Conservation (phyloP, 2,113 vertebrate genomes). For the Alouatta palliata region DNA sequence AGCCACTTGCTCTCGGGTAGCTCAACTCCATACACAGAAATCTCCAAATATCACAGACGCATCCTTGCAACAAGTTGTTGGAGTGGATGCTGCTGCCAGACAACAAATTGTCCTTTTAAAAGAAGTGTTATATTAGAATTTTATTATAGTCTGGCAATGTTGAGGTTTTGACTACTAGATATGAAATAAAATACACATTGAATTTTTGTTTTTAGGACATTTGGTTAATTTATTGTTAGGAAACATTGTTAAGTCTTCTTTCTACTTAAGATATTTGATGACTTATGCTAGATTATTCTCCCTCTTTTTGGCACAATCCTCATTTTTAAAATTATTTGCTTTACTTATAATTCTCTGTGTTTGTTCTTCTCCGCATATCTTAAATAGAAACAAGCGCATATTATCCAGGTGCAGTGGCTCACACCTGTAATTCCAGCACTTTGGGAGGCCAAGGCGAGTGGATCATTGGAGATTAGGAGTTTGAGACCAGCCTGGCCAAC, state of each 20-base stretch:
- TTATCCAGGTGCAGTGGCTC: not conserved
- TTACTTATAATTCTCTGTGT: not conserved
- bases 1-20: not conserved
- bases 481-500: no score
- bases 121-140: not conserved
- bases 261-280: not conserved
- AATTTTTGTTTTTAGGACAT: not conserved
- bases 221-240: not conserved
- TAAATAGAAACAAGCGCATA: not conserved
- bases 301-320: not conserved
- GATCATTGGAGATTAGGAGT: no score
- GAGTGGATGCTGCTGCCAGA: not conserved
- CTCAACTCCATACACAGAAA: not conserved
- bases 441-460: no score
- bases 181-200: not conserved
- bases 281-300: not conserved
- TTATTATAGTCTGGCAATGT: not conserved
- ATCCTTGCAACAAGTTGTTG: not conserved
- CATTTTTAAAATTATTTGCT: not conserved
- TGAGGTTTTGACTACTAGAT: not conserved
- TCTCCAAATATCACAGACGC: not conserved
- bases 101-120: not conserved
- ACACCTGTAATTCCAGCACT: no score
- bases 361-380: not conserved
- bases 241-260: not conserved